A percentile compares a stretch with the other conserved stretches of the same genome.
These are phyloP conservation scores for Protodeltote pygarga DNA, from an alignment of 2,888 invertebrate genomes.

Conservation along the genomic window DNA sequence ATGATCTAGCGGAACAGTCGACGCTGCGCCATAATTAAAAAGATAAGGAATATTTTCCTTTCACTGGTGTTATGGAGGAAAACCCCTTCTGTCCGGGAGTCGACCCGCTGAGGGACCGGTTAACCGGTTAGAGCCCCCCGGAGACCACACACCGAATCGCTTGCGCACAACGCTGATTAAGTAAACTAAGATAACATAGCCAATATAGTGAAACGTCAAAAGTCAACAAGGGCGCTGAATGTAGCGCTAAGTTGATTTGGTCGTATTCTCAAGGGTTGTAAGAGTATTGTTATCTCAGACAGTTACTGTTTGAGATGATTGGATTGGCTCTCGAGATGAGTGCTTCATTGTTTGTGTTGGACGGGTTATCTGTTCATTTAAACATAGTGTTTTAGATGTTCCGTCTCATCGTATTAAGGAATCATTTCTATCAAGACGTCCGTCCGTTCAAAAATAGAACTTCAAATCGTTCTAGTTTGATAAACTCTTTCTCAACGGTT, in stretches of 20 bases:
- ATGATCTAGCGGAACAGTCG: conserved; percentile 79
- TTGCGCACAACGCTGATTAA: conserved; percentile 82
- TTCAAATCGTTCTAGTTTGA: not conserved
- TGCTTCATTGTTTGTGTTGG: conserved; percentile 67
- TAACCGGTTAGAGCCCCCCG: conserved; percentile 79
- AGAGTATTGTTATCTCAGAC: conserved; percentile 76
- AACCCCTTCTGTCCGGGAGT: conserved; percentile 71
- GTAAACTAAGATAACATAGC: conserved; percentile 86
- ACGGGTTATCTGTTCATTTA: conserved; percentile 48
- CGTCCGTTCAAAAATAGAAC: not conserved
- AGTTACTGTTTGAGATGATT: conserved; percentile 84
- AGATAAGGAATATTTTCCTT: conserved; percentile 86
- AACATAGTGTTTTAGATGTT: conserved; percentile 31
- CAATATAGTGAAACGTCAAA: conserved; percentile 80
- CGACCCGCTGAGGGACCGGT: conserved; percentile 64
- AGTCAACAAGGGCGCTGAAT: conserved; percentile 83
- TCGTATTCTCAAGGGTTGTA: conserved; percentile 81
- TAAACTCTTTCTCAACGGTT: not conserved
- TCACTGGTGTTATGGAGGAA: conserved; percentile 56
- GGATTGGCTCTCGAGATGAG: conserved; percentile 78
- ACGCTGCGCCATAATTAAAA: conserved; percentile 82
- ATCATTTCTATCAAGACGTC: not conserved
- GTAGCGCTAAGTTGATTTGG: conserved; percentile 84
- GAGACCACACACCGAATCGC: conserved; percentile 76
- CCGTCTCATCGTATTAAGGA: too few relatives aligned